Conservation (phyloP, 2,888 invertebrate species). For the Caenorhabditis macrosperma region DNA sequence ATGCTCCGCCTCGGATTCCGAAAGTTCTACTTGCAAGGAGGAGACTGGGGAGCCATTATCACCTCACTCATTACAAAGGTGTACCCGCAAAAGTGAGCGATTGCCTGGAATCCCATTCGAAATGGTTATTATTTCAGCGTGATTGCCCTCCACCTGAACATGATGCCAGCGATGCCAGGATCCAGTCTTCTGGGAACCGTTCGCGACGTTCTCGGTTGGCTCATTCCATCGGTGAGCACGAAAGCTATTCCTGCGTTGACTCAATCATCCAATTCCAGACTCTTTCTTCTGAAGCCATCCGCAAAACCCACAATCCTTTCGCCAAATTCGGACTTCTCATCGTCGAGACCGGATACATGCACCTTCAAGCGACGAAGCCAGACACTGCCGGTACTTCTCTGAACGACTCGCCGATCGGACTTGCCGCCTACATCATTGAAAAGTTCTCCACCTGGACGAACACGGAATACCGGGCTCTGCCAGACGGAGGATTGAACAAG, state of each 20-base stretch:
- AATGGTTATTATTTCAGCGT: conserved; percentile 80
- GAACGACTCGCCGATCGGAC: conserved; percentile 88
- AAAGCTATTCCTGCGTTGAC: no score
- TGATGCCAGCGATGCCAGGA: conserved; percentile 81
- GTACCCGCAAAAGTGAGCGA: conserved; percentile 83
- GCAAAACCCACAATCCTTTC: conserved; percentile 62
- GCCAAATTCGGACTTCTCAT: conserved; percentile 74
- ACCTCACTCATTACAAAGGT: conserved; percentile 84
- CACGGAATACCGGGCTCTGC: conserved; percentile 81
- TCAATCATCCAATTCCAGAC: no score
- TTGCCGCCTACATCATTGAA: conserved; percentile 92
- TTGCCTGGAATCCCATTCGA: neutral
- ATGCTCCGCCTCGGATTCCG: conserved; percentile 86
- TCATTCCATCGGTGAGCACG: conserved; percentile 57
- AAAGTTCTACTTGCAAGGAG: conserved; percentile 86
- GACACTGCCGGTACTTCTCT: conserved; percentile 89
- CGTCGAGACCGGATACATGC: conserved; percentile 83
- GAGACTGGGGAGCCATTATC: conserved; percentile 88
- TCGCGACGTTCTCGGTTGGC: conserved; percentile 64
- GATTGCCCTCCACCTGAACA: conserved; percentile 85
- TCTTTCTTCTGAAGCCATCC: conserved; percentile 51
- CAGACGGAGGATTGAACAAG: conserved; percentile 85
- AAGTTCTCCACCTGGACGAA: conserved; percentile 89
- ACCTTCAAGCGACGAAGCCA: conserved; percentile 91
- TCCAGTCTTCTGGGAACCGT: conserved; percentile 48